Evolutionary conservation across 1,140 invertebrate species (phyloP), one percentile per base, ranked within the genome.

Genomic region (Heliconius melpomene): DNA sequence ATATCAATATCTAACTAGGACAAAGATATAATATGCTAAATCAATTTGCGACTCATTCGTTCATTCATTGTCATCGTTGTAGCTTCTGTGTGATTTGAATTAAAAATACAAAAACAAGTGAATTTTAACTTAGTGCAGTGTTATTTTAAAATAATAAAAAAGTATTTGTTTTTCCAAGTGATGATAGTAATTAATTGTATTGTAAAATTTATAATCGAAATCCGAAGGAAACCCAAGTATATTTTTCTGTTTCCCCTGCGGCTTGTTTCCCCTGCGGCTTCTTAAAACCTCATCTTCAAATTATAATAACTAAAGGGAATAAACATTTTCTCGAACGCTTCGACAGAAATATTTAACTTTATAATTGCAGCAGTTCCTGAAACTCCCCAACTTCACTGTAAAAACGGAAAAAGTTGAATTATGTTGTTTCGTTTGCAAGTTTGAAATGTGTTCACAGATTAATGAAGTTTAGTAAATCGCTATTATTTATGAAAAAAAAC

Each of bases 11-110:
- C 20, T 50, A 80, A 77, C 36, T 80, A 29, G 79, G 54, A 40
- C 79, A 80, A 26, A 38, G 78, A 80, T 80, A 80, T 66, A 66
- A 66, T 79, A 75, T 38, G 26, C 79, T 72, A 76, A 77, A 80
- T 77, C 71, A 54, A 80, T 74, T 77, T 74, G 70, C 52, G 36
- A 60, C 71, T 77, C 75, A 77, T 72, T 80, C 74, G 50, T 36
- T 32, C 72, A 29, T 40, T 72, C 26, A 5, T 36, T 50, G 36
- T 52, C 40, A 16, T 23, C 23, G 46, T 3, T 74, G 73, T 74
- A 66, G 60, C 60, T 13, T 26, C 60, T 66, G 23, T 29, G n/a
- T 66, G 11, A 3, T 57, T 57, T 9, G 23, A 20, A 11, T 57
- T 52, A 0, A 20, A 20, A 20, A 6, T 20, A 52, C 54, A 57